Conservation (phyloP, 1,140 invertebrate genomes). For the Antheraea mylitta region DNA sequence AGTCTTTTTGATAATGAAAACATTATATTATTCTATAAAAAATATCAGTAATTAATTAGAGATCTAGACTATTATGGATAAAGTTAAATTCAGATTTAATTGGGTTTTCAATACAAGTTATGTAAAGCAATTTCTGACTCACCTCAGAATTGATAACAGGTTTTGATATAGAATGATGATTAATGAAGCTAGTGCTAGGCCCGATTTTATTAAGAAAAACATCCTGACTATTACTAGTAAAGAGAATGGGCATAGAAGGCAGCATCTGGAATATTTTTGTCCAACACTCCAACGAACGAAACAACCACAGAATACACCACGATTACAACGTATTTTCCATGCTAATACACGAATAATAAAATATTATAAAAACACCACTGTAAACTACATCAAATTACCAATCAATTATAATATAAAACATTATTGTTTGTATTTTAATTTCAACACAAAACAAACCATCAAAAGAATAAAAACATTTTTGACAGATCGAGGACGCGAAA, state of each 20-base stretch:
- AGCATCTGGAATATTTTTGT: conserved; percentile 73
- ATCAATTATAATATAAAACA: conserved; percentile 27
- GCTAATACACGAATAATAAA: conserved; percentile 30
- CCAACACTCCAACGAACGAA: conserved; percentile 29
- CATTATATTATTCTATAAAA: not conserved
- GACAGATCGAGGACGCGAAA: conserved; percentile 45
- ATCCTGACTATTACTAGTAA: conserved; percentile 68
- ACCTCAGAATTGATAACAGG: conserved; percentile 51
- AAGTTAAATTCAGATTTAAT: not conserved
- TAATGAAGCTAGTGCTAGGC: conserved; percentile 58
- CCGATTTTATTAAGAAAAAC: conserved; percentile 67
- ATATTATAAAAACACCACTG: conserved; percentile 22
- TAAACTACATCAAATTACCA: conserved; percentile 25
- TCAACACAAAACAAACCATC: conserved; percentile 43
- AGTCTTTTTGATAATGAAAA: not conserved
- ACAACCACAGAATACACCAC: conserved; percentile 38
- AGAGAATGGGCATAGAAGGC: conserved; percentile 77
- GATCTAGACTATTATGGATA: not conserved
- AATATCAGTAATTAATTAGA: not conserved
- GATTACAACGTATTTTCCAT: conserved; percentile 38
- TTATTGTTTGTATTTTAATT: conserved; percentile 40
- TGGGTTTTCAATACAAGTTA: conserved; percentile 12
- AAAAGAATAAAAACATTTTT: conserved; percentile 54
- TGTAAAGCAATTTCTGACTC: conserved; percentile 37
- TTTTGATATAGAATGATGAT: conserved; percentile 46